phyloP scores from a whole-genome alignment of 2,888 invertebrate genomes.

The Troides aeacus region DNA sequence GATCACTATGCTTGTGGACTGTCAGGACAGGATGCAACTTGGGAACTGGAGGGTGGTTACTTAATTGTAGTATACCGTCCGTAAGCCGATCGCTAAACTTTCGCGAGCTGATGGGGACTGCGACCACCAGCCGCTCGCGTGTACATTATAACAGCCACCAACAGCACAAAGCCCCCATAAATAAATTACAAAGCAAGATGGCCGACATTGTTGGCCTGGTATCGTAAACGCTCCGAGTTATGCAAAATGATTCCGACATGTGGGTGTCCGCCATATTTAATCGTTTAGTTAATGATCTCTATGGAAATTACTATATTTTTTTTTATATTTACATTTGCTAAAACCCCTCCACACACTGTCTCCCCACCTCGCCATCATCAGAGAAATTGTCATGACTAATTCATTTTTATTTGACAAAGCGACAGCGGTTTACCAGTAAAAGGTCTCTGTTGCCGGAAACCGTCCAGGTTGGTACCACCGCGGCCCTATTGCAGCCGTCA shows the following conservation, averaged over 20 bases:
- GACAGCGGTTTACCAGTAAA: too few relatives aligned
- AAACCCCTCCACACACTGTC: too few relatives aligned
- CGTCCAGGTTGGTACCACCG: too few relatives aligned
- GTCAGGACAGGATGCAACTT: too few relatives aligned
- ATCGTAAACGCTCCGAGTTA: neutral
- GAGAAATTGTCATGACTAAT: too few relatives aligned
- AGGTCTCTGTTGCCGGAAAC: too few relatives aligned
- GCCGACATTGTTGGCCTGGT: slow-evolving; percentile 11
- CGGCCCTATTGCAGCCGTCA: too few relatives aligned
- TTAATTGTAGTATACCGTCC: neutral
- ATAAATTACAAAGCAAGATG: neutral
- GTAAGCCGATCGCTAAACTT: neutral
- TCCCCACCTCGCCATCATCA: too few relatives aligned
- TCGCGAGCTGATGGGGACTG: neutral
- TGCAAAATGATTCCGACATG: slow-evolving; percentile 12
- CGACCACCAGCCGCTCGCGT: neutral
- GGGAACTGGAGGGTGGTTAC: too few relatives aligned
- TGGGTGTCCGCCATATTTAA: slow-evolving; percentile 21
- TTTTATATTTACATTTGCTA: neutral
- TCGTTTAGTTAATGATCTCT: slow-evolving; percentile 1
- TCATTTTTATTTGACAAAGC: too few relatives aligned
- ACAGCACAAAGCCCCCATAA: neutral
- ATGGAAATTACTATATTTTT: neutral
- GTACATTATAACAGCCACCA: neutral
- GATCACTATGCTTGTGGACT: too few relatives aligned